A percentile compares a stretch with the other conserved stretches of the same genome.
Evolutionary conservation across 2,797 vertebrate genomes (phyloP).

Genomic region (Smutsia gigantea): DNA sequence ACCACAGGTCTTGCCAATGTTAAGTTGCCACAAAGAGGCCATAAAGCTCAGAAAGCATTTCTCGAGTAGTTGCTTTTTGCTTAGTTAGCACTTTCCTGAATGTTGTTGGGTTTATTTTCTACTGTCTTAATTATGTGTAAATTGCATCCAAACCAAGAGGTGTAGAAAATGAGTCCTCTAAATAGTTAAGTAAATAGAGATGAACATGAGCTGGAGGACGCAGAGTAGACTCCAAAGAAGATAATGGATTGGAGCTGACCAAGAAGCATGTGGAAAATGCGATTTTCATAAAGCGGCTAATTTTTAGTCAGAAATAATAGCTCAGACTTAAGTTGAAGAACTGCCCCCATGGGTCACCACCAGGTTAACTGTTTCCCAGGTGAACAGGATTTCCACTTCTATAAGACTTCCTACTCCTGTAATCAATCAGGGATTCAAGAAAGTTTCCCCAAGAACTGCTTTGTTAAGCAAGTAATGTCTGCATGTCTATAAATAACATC

Average conservation of each 20-base stretch:
- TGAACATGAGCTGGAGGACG: not conserved
- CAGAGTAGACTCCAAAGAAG: not conserved
- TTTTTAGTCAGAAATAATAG: not conserved
- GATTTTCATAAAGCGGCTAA: not conserved
- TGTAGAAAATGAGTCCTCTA: not conserved
- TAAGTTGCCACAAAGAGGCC: not conserved
- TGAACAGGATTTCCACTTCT: constrained; percentile 39
- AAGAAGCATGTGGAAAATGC: not conserved
- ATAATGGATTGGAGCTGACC: not conserved
- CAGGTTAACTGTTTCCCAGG: not conserved
- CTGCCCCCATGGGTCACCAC: not conserved
- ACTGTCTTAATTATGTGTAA: not conserved
- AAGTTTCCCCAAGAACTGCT: not conserved
- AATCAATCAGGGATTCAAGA: constrained; percentile 16
- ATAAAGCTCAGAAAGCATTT: not conserved
- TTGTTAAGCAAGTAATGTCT: constrained; percentile 50
- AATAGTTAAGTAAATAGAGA: not conserved
- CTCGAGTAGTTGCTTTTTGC: not conserved
- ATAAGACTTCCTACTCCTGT: not conserved
- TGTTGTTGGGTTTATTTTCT: not conserved
- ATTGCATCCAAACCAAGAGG: not conserved
- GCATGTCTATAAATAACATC: constrained; percentile 68
- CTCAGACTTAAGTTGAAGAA: not conserved
- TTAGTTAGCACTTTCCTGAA: not conserved
- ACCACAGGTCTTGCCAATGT: not conserved